Percentiles rank a stretch among this genome's conserved stretches.
Conservation (phyloP, 2,113 vertebrate species). For the Chaenogobius annularis region DNA sequence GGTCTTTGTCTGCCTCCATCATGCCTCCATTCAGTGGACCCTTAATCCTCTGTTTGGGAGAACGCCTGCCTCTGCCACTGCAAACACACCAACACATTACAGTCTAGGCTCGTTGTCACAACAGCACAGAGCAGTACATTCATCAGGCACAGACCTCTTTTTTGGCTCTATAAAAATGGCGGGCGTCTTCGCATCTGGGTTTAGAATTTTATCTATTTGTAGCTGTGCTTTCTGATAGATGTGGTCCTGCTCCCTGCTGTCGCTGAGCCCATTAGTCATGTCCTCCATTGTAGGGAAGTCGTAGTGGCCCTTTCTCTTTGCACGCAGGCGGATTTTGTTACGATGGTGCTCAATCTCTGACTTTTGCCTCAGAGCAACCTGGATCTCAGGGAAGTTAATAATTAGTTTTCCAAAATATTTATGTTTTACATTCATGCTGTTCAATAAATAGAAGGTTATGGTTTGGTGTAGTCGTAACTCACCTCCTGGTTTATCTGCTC, state of each 20-base stretch:
- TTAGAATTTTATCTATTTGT: constrained; percentile 98
- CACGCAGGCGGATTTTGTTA: constrained; percentile 95
- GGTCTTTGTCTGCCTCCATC: constrained; percentile 88
- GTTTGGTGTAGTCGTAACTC: background rate
- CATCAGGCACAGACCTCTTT: constrained; percentile 79
- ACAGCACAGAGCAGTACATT: background rate
- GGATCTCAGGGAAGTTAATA: constrained; percentile 76
- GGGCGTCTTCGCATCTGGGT: constrained; percentile 83
- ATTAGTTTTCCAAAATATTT: background rate
- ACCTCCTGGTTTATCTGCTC: constrained; percentile 95
- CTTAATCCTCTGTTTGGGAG: constrained; percentile 88
- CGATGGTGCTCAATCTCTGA: constrained; percentile 98
- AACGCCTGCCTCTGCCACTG: constrained; percentile 87
- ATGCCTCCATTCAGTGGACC: constrained; percentile 87
- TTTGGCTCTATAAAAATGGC: constrained; percentile 87
- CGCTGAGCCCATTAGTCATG: constrained; percentile 72
- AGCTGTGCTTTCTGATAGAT: constrained; percentile 93
- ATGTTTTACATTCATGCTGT: background rate
- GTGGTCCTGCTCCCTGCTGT: constrained; percentile 86
- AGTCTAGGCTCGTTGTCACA: background rate
- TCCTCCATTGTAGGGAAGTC: constrained; percentile 96
- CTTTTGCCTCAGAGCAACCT: constrained; percentile 93
- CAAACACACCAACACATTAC: constrained; percentile 2
- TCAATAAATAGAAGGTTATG: background rate
- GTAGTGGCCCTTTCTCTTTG: constrained; percentile 96